Evolutionary conservation across 2,113 vertebrate species (phyloP).

Genomic region (Zosterops hypoxanthus): DNA sequence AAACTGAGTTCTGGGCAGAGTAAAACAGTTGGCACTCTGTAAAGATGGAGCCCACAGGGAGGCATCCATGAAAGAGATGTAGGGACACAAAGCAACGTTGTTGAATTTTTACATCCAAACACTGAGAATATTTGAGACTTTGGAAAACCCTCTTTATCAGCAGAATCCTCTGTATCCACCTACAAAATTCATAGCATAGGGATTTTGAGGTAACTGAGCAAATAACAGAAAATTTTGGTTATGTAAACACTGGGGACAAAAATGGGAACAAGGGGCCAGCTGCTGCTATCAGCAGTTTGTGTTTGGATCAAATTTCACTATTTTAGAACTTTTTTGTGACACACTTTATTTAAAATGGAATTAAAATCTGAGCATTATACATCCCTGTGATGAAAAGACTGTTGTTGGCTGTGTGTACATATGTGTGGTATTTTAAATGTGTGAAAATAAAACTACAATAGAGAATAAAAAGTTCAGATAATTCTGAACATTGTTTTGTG

Average conservation of each 20-base stretch:
- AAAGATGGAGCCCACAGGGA: background rate
- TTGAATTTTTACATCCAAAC: background rate
- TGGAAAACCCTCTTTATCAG: background rate
- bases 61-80: background rate
- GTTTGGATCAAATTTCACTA: background rate
- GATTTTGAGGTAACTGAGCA: background rate
- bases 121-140: background rate
- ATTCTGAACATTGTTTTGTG: background rate
- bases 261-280: accelerated
- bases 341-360: background rate
- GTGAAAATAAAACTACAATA: background rate
- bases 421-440: background rate
- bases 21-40: background rate
- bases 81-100: background rate
- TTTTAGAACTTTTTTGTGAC: background rate
- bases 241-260: background rate
- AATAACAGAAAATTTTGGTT: background rate
- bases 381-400: background rate
- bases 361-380: background rate
- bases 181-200: background rate
- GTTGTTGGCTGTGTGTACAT: background rate
- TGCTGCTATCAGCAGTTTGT: background rate
- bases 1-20: background rate
- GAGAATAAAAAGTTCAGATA: background rate
- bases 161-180: background rate